Conservation (phyloP, 2,113 vertebrate genomes). For the Myotis davidii region DNA sequence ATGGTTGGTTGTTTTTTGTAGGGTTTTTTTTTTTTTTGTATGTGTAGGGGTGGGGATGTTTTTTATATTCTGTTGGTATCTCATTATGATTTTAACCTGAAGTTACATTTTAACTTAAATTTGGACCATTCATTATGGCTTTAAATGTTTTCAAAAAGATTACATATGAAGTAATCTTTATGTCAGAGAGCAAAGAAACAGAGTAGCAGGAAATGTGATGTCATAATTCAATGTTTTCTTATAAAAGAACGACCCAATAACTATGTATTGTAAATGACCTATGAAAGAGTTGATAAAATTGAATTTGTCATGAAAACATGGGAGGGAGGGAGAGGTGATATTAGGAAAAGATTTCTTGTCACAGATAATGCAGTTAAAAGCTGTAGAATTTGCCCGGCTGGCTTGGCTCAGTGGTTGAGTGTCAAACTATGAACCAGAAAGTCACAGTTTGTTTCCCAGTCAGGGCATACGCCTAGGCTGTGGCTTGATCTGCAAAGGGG, state of each 20-base stretch:
- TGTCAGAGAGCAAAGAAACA: background rate
- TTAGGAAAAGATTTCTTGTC: background rate
- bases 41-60: rapidly evolving
- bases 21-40: background rate
- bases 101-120: conserved; percentile 36
- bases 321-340: background rate
- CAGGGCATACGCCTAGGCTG: too few species aligned
- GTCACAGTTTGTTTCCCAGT: too few species aligned
- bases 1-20: background rate
- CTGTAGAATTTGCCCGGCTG: background rate
- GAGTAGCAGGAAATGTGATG: background rate
- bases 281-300: background rate
- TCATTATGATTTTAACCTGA: background rate
- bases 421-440: too few species aligned
- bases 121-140: background rate
- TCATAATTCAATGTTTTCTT: background rate
- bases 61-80: background rate
- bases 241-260: background rate
- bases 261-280: background rate
- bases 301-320: background rate
- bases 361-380: background rate
- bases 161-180: background rate
- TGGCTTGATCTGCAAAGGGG: too few species aligned
- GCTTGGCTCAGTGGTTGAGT: too few species aligned
- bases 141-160: conserved; percentile 38